Evolutionary conservation across 2,113 vertebrate genomes (phyloP), one percentile per base, ranked within the genome.

Genomic region (Echinops telfairi): DNA sequence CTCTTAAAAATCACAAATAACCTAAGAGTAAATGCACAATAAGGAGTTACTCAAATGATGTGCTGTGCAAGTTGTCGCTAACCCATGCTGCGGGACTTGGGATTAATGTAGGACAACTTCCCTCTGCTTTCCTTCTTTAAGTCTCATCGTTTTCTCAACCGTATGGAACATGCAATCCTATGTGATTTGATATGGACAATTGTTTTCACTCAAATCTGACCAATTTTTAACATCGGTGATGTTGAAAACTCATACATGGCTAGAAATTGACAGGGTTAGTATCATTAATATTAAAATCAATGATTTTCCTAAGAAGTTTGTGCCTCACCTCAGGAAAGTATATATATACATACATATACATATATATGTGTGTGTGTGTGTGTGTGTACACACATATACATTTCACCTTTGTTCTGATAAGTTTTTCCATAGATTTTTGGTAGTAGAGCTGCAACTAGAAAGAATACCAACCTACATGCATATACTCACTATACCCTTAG

Each of bases 401-500:
- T 87, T 82, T 76, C 83, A 53, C 16, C 75, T 92, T 70, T 88
- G 14, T 85, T 78, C 29, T 85, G 79, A 90, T 9, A 80, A 10
- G 15, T 43, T 75, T 77, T 53, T 36, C 10, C 33, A 83, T 86
- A 91, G 38, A 66, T 29, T 92, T 88, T 88, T 85, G 17, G 27
- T 83, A 47, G 6, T 64, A 29, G 36, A 83, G 91, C 91, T 70
- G 25, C 64, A 27, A 64, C 71, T 62, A 25, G 19, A 10, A 31
- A 27, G 27, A 84, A 0, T 38, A 62, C 83, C 53, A n/a, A 33
- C 31, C 66, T 92, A 27, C 47, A 16, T 64, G 25, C 70, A 2
- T 11, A 85, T 86, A 83, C 29, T n/a, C 29, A 19, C 89, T 75
- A 0, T 22, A 83, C 91, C 97, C 96, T 88, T 57, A 96, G 96